A percentile compares a stretch with the other conserved stretches of the same genome.
phyloP scores from a whole-genome alignment of 2,797 vertebrate species.

The Ara ararauna region DNA sequence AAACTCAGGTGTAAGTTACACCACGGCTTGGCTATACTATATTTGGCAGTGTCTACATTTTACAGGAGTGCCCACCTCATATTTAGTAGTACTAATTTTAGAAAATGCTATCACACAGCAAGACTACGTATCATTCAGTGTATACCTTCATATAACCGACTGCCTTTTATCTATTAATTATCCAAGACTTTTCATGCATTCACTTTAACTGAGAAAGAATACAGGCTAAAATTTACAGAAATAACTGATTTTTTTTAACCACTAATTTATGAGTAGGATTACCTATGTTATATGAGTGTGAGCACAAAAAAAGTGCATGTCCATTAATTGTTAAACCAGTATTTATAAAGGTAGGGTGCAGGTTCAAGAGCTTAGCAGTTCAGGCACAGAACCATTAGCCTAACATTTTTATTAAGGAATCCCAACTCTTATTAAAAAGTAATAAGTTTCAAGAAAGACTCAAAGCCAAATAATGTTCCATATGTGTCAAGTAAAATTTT shows the following conservation, averaged over 20 bases:
- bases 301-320: background rate
- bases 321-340: background rate
- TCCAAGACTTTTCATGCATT: background rate
- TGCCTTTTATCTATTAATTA: background rate
- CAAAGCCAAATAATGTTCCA: background rate
- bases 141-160: background rate
- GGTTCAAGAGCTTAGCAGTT: background rate
- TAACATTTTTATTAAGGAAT: background rate
- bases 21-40: conserved; percentile 35
- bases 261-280: background rate
- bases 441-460: background rate
- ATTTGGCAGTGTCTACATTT: conserved; percentile 52
- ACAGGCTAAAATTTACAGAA: background rate
- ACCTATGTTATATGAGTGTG: background rate
- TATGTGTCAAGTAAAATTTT: background rate
- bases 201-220: background rate
- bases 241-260: background rate
- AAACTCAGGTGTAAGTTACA: conserved; percentile 43
- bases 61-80: conserved; percentile 43
- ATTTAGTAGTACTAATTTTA: conserved; percentile 58
- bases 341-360: background rate
- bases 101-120: conserved; percentile 20
- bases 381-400: background rate
- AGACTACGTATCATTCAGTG: background rate
- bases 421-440: background rate